Conservation (phyloP, 1,140 invertebrate genomes). For the Hyles vespertilio region DNA sequence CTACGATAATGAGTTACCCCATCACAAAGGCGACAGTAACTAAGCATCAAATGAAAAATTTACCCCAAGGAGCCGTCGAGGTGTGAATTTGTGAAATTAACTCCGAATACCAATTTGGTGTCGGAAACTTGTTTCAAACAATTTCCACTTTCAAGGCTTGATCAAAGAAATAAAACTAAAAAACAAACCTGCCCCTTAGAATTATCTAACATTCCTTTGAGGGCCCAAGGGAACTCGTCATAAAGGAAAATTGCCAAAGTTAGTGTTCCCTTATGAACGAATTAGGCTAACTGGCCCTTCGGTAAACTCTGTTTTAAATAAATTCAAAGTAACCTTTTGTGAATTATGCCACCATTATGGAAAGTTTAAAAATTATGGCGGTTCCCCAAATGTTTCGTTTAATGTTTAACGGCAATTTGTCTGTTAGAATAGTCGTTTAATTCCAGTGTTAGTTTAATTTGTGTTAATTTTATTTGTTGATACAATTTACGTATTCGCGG, state of each 20-base stretch:
- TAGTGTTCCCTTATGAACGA: constrained; percentile 61
- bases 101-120: constrained; percentile 62
- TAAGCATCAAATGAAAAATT: constrained; percentile 6
- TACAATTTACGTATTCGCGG: too few species aligned
- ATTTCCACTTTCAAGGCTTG: constrained; percentile 61
- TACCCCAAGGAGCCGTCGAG: constrained; percentile 17
- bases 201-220: constrained; percentile 70
- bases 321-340: neutral
- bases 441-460: constrained; percentile 5
- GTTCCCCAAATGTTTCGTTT: constrained; percentile 13
- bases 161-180: constrained; percentile 73
- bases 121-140: constrained; percentile 55
- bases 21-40: constrained; percentile 1
- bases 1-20: neutral
- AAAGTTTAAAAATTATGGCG: constrained; percentile 40
- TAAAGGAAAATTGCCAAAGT: constrained; percentile 69
- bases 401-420: constrained; percentile 1
- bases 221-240: constrained; percentile 45
- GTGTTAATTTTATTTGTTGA: too few species aligned
- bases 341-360: constrained; percentile 11
- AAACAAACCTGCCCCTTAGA: constrained; percentile 53
- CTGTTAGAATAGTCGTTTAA: too few species aligned
- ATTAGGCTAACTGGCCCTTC: constrained; percentile 21
- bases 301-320: neutral
- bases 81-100: constrained; percentile 64